Evolutionary conservation across 2,113 vertebrate genomes (phyloP).

Genomic region (Hylia prasina): DNA sequence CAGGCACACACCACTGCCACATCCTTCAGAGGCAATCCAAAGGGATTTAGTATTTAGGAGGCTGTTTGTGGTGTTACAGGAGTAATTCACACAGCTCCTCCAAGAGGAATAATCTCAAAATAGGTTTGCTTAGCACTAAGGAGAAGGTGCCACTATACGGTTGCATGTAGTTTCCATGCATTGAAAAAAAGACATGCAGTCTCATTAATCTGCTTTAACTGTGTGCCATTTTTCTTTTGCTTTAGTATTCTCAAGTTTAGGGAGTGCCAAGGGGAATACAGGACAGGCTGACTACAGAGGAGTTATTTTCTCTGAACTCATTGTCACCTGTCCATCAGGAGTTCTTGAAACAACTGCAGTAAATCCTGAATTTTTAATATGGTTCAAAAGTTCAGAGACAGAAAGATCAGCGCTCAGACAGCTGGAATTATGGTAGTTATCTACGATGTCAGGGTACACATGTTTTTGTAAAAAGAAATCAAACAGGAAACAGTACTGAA

Average conservation of each 20-base stretch:
- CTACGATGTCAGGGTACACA: background rate
- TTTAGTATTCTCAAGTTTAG: background rate
- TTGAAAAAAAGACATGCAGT: background rate
- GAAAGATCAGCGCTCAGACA: background rate
- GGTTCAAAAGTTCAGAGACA: conserved; percentile 48
- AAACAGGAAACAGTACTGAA: background rate
- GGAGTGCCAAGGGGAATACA: background rate
- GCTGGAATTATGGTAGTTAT: background rate
- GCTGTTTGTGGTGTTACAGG: background rate
- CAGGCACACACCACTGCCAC: background rate
- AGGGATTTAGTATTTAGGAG: background rate
- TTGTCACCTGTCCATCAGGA: background rate
- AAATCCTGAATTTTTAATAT: conserved; percentile 52
- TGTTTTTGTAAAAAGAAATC: conserved; percentile 28
- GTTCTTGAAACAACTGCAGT: conserved; percentile 34
- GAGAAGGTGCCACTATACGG: background rate
- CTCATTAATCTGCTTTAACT: conserved; percentile 9
- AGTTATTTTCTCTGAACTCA: conserved; percentile 26
- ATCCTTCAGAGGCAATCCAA: background rate
- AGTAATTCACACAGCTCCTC: background rate
- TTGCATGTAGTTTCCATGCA: background rate
- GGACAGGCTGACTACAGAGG: background rate
- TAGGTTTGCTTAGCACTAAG: background rate
- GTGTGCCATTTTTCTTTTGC: background rate
- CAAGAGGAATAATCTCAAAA: background rate